Evolutionary conservation across 2,113 vertebrate genomes (phyloP).

Genomic region (Forbesichthys papilliferus): DNA sequence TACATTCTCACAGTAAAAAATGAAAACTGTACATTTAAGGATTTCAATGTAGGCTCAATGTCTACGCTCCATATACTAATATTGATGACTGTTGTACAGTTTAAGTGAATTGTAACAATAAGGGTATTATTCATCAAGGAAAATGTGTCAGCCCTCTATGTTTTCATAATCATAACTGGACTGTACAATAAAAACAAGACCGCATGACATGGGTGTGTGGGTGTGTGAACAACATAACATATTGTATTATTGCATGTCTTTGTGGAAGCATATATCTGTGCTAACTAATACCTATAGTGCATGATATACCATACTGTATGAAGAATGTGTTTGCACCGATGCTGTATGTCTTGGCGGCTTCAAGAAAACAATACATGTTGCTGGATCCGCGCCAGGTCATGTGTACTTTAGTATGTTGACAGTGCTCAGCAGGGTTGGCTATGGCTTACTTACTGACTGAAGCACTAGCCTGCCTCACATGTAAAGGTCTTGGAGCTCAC

Average conservation of each 20-base stretch:
- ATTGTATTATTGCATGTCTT: background rate
- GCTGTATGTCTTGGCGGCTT: too few species aligned
- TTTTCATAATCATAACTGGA: slow-evolving; percentile 10
- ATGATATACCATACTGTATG: background rate
- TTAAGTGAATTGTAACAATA: background rate
- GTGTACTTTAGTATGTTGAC: slow-evolving; percentile 18
- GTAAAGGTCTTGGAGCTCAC: too few species aligned
- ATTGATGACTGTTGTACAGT: background rate
- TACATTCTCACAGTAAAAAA: too few species aligned
- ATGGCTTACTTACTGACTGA: too few species aligned
- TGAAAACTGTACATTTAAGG: too few species aligned
- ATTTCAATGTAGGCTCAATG: too few species aligned
- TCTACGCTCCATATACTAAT: background rate
- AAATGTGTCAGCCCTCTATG: background rate
- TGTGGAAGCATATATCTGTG: background rate
- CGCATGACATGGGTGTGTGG: background rate
- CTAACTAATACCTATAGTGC: background rate
- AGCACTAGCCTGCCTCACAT: too few species aligned
- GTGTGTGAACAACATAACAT: background rate
- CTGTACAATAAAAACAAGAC: background rate
- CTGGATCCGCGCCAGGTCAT: slow-evolving; percentile 14
- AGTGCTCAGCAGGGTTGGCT: background rate
- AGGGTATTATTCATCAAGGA: slow-evolving; percentile 13
- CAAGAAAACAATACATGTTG: background rate
- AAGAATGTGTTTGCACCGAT: background rate